Base-by-base conservation (phyloP, 35 echinoderm and acorn worm genomes). In the Hemicentrotus pulcherrimus region DNA sequence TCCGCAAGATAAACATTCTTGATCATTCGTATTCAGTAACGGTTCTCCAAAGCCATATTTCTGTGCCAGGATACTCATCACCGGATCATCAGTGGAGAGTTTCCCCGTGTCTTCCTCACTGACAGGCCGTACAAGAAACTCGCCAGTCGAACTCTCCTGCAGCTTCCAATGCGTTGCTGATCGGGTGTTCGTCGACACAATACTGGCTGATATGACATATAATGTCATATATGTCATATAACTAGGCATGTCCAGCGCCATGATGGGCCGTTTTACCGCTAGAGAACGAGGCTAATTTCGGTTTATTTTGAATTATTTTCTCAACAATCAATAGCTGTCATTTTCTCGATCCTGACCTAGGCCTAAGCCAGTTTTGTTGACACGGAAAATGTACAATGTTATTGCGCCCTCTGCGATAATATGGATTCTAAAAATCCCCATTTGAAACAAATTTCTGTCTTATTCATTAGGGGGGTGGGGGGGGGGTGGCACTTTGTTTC, bases 161-260 rank as follows among this genome's bases (percentile, higher is more conserved):
- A 98, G 94, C 47, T 98, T 98, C 97, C 97, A 98, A 88, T 98
- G 97, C 46, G 97, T 98, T n/a, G 97, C 97, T 61, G 97, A 97
- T 48, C 95, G 90, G 7, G 97, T 95, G 91, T 96, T 97, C 61
- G 95, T 91, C 19, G 95, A 50, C 16, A 97, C 94, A 31, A 97
- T 96, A 65, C 94, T 96, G 13, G 94, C 94, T 86, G 95, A 96
- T 88, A 97, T 94, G 46, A 97, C 85, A 86, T 97, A 97, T 47
- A 97, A 60, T 33, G 97, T 96, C 89, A 97, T 88, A 65, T 97
- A 97, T 31, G 97, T 97, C 86, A 97, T 52, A 71, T 94, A 96
- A 41, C 35, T 41, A 52, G 97, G 97, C 89, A 96, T 32, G 85
- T 97, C 97, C 85, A 96, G 94, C 33, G 94, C 94, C 97, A 96